These are phyloP conservation scores for Margaritifera margaritifera DNA, from an alignment of 2,888 invertebrate genomes.

Conservation along the genomic window DNA sequence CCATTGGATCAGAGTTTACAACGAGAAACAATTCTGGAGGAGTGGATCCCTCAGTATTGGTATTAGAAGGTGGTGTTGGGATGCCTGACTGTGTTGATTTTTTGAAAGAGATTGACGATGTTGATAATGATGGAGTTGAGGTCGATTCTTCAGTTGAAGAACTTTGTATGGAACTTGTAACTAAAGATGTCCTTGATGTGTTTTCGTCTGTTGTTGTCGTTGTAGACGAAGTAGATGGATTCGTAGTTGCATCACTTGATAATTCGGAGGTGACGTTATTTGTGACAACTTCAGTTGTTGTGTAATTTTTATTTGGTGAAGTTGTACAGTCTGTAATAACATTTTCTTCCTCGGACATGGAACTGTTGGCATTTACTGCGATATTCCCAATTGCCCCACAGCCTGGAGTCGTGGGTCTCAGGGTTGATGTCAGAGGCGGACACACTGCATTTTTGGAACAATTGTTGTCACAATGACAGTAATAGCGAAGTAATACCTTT, in stretches of 20 bases:
- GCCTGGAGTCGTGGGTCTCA: too few species aligned
- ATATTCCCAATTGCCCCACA: too few species aligned
- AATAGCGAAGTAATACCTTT: too few species aligned
- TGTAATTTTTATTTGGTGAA: too few species aligned
- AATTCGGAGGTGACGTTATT: neutral
- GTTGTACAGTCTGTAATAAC: too few species aligned
- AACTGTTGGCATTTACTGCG: too few species aligned
- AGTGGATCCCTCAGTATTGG: neutral
- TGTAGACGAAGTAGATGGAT: neutral
- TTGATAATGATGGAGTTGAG: conserved; percentile 5
- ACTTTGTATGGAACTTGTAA: too few species aligned
- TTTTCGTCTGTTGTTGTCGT: neutral
- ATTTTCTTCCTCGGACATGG: too few species aligned
- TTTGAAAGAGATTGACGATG: neutral
- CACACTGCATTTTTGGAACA: too few species aligned
- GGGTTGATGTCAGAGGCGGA: too few species aligned
- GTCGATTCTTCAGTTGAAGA: neutral
- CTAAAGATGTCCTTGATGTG: conserved; percentile 6
- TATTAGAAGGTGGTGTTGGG: conserved; percentile 1
- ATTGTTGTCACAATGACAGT: too few species aligned
- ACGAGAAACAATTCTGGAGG: conserved; percentile 2
- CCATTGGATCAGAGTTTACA: conserved; percentile 18
- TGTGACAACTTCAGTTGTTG: neutral
- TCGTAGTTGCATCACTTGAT: neutral
- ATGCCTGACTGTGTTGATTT: neutral